phyloP scores from a whole-genome alignment of 2,888 invertebrate species.

The Bimastos eiseni region DNA sequence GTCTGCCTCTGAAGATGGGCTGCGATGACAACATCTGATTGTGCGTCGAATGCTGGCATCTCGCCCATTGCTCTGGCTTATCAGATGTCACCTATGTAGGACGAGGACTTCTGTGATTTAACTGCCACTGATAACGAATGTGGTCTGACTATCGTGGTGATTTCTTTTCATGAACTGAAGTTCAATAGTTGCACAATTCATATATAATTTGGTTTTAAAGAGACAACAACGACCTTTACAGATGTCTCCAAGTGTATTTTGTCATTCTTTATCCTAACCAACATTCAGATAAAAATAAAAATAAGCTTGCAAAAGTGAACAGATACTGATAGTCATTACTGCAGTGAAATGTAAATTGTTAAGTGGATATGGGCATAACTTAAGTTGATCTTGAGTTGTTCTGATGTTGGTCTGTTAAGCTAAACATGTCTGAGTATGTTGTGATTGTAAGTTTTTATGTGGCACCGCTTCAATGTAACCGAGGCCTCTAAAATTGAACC shows the following conservation, averaged over 20 bases:
- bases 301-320: neutral
- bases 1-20: neutral
- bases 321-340: too few species aligned
- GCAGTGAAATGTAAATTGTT: neutral
- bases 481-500: neutral
- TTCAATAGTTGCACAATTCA: neutral
- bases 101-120: too few species aligned
- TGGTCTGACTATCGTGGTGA: neutral
- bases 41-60: constrained; percentile 20
- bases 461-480: neutral
- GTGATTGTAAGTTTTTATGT: neutral
- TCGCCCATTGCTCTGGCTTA: neutral
- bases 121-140: too few species aligned
- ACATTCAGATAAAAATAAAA: too few species aligned
- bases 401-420: neutral
- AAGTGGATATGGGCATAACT: neutral
- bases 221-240: neutral
- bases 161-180: constrained; percentile 13
- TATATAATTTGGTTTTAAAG: neutral
- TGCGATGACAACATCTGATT: neutral
- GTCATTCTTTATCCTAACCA: neutral
- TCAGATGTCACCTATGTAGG: neutral
- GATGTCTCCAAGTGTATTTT: constrained; percentile 6
- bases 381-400: neutral
- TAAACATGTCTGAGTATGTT: too few species aligned